Evolutionary conservation across 2,888 invertebrate genomes (phyloP), one percentile per base, ranked within the genome.

Genomic region (Unio delphinus): DNA sequence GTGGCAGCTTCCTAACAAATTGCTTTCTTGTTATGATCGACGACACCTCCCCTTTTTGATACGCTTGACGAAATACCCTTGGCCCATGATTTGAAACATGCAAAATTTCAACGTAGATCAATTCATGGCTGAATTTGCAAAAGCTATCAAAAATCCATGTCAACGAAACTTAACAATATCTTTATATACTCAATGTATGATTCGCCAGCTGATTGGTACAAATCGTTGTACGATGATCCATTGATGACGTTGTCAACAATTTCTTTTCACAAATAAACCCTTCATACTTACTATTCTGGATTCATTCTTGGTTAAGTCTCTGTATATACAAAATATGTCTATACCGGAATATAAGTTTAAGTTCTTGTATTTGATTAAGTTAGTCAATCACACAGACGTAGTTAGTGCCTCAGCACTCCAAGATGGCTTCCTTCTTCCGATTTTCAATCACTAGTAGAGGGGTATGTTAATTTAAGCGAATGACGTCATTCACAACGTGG

Each of bases 351-450:
- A 6, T n/a, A 54, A 63, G 54, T 54, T 45, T 45, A 45, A 45
- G 11, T 45, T 11, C 3, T 45, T 11, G 45, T 45, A 11, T 45
- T 55, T 55, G 26, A 63, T 58, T 30, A 23, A 18, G 34, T 57
- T 55, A 54, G 60, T 60, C 34, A 58, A 55, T 64, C 61, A n/a
- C 7, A 26, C 23, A 30, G 56, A 56, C 26, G 59, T 54, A 67
- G 73, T 71, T 66, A 68, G 75, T 70, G 77, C 77, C 77, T 75
- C 73, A 74, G 67, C 64, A 65, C 67, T 73, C 72, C 77, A 85
- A 85, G 79, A 85, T 85, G 85, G 85, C 85, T 85, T 83, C 82
- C 84, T 85, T 78, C 83, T 84, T 82, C 83, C 80, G 81, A 78
- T 83, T 75, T 76, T 64, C 64, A 74, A 80, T 77, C 70, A 76